phyloP scores from a whole-genome alignment of 2,797 vertebrate genomes.

The Chrosomus eos region DNA sequence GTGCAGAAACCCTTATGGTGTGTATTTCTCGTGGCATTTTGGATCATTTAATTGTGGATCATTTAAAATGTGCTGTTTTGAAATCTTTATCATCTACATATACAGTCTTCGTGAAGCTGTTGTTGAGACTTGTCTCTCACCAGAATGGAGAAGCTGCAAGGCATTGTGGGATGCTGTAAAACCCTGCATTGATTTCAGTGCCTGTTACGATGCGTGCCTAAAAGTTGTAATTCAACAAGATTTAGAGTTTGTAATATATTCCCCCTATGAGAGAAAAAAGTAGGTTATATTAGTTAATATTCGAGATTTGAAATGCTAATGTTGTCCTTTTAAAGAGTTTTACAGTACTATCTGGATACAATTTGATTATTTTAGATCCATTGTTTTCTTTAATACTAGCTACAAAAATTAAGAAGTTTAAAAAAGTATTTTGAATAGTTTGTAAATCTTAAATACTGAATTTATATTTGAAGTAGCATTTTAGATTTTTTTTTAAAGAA shows the following conservation, averaged over 20 bases:
- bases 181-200: constrained; percentile 35
- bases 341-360: background rate
- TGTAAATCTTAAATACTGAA: background rate
- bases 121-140: background rate
- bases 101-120: background rate
- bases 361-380: background rate
- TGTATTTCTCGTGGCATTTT: background rate
- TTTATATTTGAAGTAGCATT: background rate
- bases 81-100: constrained; percentile 2
- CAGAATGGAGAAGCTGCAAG: constrained; percentile 39
- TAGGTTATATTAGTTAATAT: background rate
- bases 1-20: constrained; percentile 14
- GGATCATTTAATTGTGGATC: background rate
- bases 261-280: constrained; percentile 43
- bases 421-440: background rate
- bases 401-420: background rate
- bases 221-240: background rate
- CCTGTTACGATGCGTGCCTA: constrained; percentile 28
- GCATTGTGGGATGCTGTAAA: constrained; percentile 33
- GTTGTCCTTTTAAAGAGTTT: background rate
- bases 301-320: background rate
- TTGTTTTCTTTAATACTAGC: background rate
- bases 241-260: background rate
- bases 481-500: constrained; percentile 1
- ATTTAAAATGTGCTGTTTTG: background rate